phyloP scores from a whole-genome alignment of 2,888 invertebrate species.

The Zelleria hepariella region DNA sequence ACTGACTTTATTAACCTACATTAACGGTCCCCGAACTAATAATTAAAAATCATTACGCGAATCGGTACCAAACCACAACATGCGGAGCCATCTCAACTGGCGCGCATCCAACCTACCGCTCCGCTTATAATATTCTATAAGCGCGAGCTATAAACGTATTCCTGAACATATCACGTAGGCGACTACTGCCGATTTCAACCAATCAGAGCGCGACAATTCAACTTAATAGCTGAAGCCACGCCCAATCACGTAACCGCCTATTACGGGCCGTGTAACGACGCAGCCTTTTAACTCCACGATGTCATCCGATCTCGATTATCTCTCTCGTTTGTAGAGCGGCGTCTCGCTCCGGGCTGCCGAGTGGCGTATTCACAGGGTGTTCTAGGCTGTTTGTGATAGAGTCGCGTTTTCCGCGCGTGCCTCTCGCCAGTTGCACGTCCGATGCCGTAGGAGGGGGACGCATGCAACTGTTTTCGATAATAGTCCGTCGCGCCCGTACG shows the following conservation, averaged over 20 bases:
- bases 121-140: slow-evolving; percentile 71
- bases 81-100: slow-evolving; percentile 49
- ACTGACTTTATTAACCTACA: slow-evolving; percentile 31
- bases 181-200: slow-evolving; percentile 70
- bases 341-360: slow-evolving; percentile 47
- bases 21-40: slow-evolving; percentile 46
- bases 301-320: slow-evolving; percentile 52
- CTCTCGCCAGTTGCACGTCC: slow-evolving; percentile 68
- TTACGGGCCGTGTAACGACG: slow-evolving; percentile 70
- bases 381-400: slow-evolving; percentile 61
- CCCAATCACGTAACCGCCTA: slow-evolving; percentile 73
- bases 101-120: slow-evolving; percentile 62
- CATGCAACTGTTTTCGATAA: slow-evolving; percentile 71
- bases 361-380: slow-evolving; percentile 34
- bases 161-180: slow-evolving; percentile 70
- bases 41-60: slow-evolving; percentile 60
- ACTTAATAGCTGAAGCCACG: slow-evolving; percentile 69
- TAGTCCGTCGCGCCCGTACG: slow-evolving; percentile 71
- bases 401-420: slow-evolving; percentile 68
- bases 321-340: slow-evolving; percentile 12
- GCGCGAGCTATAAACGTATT: slow-evolving; percentile 68
- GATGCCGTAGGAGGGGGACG: slow-evolving; percentile 67
- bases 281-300: slow-evolving; percentile 68
- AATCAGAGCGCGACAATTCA: slow-evolving; percentile 70
- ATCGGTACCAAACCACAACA: slow-evolving; percentile 54